Conservation (phyloP, 2,113 vertebrate genomes). For the Pteropus alecto region DNA sequence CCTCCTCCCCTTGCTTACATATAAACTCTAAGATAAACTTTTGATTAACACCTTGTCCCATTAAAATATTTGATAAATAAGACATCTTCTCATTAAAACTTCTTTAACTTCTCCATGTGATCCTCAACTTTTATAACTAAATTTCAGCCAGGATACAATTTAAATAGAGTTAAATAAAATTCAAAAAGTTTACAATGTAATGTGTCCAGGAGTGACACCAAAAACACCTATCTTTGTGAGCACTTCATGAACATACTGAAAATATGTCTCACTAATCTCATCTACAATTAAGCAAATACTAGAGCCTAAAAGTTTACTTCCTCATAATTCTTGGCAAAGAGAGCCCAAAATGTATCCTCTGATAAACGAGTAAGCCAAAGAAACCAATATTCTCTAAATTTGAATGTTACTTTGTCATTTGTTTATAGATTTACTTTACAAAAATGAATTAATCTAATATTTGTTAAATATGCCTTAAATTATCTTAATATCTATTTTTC, state of each 20-base stretch:
- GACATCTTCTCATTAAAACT: not conserved
- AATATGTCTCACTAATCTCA: not conserved
- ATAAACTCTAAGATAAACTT: not conserved
- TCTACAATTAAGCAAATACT: not conserved
- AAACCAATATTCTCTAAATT: not conserved
- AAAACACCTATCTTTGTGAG: not conserved
- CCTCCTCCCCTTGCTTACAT: not conserved
- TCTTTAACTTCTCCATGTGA: not conserved
- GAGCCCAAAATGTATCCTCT: not conserved
- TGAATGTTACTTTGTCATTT: not conserved
- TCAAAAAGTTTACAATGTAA: not conserved
- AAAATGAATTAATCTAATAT: not conserved
- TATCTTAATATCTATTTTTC: not conserved
- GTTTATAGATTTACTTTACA: not conserved
- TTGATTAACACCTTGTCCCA: not conserved
- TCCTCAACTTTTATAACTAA: not conserved
- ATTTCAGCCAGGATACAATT: not conserved
- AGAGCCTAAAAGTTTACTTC: not conserved
- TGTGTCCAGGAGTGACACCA: not conserved
- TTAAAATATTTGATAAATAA: constrained; percentile 15
- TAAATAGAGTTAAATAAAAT: not conserved
- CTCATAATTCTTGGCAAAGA: not conserved
- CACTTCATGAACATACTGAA: not conserved
- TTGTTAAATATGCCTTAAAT: not conserved
- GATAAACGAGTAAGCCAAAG: not conserved